These are phyloP conservation scores for Eubasilissa splendida DNA, from an alignment of 2,888 invertebrate genomes.

Conservation along the genomic window DNA sequence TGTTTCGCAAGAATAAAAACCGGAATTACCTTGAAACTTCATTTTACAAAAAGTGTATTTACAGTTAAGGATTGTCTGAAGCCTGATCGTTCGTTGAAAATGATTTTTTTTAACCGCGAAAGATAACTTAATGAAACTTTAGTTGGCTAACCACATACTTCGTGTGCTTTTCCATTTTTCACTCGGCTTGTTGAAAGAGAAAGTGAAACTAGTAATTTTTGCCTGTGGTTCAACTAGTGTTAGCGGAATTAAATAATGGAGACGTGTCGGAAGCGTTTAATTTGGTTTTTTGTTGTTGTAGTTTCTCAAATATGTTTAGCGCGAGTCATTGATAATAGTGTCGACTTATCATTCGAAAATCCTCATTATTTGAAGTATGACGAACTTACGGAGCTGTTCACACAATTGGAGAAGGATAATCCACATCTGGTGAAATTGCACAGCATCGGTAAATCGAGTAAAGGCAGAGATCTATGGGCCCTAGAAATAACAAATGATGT, in stretches of 20 bases:
- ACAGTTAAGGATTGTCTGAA: background rate
- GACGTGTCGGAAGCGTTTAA: conserved; percentile 44
- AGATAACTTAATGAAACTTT: background rate
- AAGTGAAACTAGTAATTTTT: conserved; percentile 13
- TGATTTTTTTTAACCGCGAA: background rate
- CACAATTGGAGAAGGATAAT: conserved; percentile 75
- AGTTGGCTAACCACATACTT: too few species aligned
- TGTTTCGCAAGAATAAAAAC: conserved; percentile 2
- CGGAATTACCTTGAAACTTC: conserved; percentile 8
- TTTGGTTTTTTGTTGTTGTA: conserved; percentile 38
- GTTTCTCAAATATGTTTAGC: conserved; percentile 12
- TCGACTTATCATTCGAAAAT: conserved; percentile 43
- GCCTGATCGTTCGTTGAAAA: conserved; percentile 1
- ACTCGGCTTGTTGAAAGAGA: conserved; percentile 13
- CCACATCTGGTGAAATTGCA: conserved; percentile 81
- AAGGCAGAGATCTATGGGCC: conserved; percentile 86
- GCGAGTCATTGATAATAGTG: conserved; percentile 31
- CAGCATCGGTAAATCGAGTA: conserved; percentile 87
- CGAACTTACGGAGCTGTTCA: conserved; percentile 78
- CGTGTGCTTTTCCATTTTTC: too few species aligned
- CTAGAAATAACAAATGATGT: conserved; percentile 86
- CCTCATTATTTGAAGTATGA: conserved; percentile 80
- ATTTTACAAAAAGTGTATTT: background rate
- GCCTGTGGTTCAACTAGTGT: conserved; percentile 27
- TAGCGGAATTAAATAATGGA: conserved; percentile 44